Evolutionary conservation across 2,888 invertebrate species (phyloP).

Genomic region (Philhelius pedissequus): DNA sequence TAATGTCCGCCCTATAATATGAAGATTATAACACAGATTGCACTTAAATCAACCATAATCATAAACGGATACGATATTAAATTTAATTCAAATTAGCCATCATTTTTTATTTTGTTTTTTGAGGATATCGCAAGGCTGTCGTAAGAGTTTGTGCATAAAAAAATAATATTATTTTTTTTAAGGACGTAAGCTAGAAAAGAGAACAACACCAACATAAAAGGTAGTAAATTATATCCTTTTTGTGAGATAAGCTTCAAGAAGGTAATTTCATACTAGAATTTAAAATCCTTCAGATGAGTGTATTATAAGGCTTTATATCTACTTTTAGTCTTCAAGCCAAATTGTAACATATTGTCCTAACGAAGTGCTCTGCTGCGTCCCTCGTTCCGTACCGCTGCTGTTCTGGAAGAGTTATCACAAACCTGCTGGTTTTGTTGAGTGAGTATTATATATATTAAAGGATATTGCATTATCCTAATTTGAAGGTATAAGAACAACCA

Average conservation of each 20-base stretch:
- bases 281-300: neutral
- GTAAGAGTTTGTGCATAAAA: slow-evolving; percentile 26
- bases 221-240: slow-evolving; percentile 32
- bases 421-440: neutral
- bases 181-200: slow-evolving; percentile 27
- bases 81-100: slow-evolving; percentile 5
- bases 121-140: neutral
- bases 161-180: slow-evolving; percentile 19
- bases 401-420: neutral
- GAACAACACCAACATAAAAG: slow-evolving; percentile 4
- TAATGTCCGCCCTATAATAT: neutral
- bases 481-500: neutral
- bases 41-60: neutral
- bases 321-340: neutral
- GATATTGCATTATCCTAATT: neutral
- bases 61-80: neutral
- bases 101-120: neutral
- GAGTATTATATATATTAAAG: neutral
- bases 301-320: neutral
- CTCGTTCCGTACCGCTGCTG: neutral
- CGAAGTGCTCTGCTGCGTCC: neutral
- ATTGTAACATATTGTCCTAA: slow-evolving; percentile 24
- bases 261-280: neutral
- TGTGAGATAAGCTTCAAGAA: slow-evolving; percentile 10
- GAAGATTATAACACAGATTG: neutral